Conservation (phyloP, 2,888 invertebrate genomes). For the Marronus borbonicus region DNA sequence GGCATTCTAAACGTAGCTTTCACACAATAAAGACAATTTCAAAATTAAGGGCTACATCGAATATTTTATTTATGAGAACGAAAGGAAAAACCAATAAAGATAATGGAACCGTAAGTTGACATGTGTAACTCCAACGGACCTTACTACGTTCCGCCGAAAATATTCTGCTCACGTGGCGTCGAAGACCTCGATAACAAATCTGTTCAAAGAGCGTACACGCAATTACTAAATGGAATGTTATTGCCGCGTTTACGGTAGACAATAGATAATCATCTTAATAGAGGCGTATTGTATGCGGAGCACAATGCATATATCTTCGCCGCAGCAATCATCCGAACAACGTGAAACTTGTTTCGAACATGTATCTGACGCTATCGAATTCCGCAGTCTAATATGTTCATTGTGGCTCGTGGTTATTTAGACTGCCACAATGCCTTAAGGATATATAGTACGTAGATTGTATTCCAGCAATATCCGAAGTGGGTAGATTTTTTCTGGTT, state of each 20-base stretch:
- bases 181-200: conserved; percentile 12
- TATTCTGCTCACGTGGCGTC: neutral
- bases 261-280: conserved; percentile 54
- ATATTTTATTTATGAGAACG: too few relatives aligned
- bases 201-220: conserved; percentile 43
- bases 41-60: too few relatives aligned
- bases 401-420: neutral
- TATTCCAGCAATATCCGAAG: neutral
- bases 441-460: neutral
- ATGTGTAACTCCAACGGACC: too few relatives aligned
- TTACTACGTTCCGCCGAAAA: neutral
- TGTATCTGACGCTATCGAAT: neutral
- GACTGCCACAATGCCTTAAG: neutral
- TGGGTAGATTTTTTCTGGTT: too few relatives aligned
- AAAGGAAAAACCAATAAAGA: too few relatives aligned
- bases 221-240: conserved; percentile 55
- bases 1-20: too few relatives aligned
- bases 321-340: neutral
- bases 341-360: conserved; percentile 1
- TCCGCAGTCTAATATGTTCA: conserved; percentile 5
- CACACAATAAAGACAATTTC: too few relatives aligned
- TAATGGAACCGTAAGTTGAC: too few relatives aligned
- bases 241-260: conserved; percentile 49
- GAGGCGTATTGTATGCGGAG: conserved; percentile 33
- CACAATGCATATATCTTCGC: neutral